Percentiles rank a stretch among this genome's conserved stretches.
phyloP scores from a whole-genome alignment of 2,113 vertebrate species.

The Chionomys nivalis region DNA sequence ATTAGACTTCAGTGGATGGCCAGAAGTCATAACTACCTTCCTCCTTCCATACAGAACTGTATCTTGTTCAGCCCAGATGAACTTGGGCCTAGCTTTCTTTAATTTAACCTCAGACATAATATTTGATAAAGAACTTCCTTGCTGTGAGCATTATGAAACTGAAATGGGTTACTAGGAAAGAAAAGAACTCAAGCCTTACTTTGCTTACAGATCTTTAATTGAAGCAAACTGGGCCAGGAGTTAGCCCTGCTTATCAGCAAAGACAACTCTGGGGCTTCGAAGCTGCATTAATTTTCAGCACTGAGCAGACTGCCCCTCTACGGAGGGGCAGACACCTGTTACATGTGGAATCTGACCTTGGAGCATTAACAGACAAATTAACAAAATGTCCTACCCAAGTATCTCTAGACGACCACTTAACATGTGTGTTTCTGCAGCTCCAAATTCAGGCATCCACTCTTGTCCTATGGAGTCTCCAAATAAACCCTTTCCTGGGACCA shows the following conservation, averaged over 20 bases:
- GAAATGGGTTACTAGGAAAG: constrained; percentile 67
- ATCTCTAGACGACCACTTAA: constrained; percentile 44
- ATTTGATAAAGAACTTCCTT: constrained; percentile 72
- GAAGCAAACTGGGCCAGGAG: constrained; percentile 59
- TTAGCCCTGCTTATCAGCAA: constrained; percentile 57
- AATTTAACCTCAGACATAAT: constrained; percentile 22
- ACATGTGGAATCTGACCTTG: constrained; percentile 53
- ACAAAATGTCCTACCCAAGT: constrained; percentile 53
- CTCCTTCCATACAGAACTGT: constrained; percentile 22
- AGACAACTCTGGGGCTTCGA: constrained; percentile 48
- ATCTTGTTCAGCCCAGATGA: constrained; percentile 33
- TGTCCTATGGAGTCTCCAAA: constrained; percentile 18
- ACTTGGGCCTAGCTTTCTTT: constrained; percentile 44
- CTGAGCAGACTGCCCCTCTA: constrained; percentile 12
- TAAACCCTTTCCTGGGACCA: constrained; percentile 31
- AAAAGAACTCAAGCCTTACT: constrained; percentile 67
- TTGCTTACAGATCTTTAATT: constrained; percentile 66
- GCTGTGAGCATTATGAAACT: constrained; percentile 59
- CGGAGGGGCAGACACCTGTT: constrained; percentile 42
- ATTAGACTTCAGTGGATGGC: constrained; percentile 40
- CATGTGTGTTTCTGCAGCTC: constrained; percentile 49
- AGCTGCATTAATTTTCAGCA: constrained; percentile 50
- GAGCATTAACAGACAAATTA: constrained; percentile 56
- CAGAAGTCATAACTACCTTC: constrained; percentile 40
- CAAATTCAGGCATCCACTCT: constrained; percentile 45